phyloP scores from a whole-genome alignment of 2,113 vertebrate genomes.

The Callipepla squamata region DNA sequence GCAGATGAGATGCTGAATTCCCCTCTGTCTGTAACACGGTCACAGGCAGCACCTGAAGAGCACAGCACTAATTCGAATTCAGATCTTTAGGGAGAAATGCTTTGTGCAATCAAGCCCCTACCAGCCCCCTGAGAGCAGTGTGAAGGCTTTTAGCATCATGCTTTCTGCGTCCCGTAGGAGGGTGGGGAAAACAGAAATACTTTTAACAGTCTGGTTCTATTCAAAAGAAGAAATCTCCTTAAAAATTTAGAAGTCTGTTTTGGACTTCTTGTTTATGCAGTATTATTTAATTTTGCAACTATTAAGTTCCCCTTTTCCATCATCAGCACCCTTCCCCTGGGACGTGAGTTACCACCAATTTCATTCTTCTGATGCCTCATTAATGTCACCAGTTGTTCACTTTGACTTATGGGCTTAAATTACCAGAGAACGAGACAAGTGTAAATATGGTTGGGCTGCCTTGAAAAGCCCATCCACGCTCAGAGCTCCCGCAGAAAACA shows the following conservation, averaged over 20 bases:
- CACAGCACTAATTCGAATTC: not conserved
- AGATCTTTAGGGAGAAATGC: constrained; percentile 5
- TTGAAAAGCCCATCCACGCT: not conserved
- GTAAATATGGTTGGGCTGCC: not conserved
- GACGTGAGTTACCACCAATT: constrained; percentile 29
- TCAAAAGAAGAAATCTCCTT: not conserved
- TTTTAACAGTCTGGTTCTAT: not conserved
- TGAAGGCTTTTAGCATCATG: not conserved
- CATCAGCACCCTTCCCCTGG: not conserved
- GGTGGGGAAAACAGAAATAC: not conserved
- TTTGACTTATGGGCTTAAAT: constrained; percentile 30
- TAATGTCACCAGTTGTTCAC: constrained; percentile 50
- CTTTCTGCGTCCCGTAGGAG: not conserved
- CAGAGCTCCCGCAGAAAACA: not conserved
- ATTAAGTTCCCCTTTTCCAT: constrained; percentile 52
- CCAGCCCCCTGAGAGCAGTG: not conserved
- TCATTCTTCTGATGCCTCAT: constrained; percentile 20
- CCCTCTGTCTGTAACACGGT: not conserved
- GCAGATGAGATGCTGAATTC: not conserved
- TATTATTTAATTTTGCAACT: constrained; percentile 48
- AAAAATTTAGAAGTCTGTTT: constrained; percentile 45
- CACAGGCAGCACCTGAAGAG: not conserved
- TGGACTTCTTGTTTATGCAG: constrained; percentile 24
- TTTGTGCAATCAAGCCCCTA: constrained; percentile 21
- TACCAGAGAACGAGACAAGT: constrained; percentile 25